These are phyloP conservation scores for Poeciliopsis prolifica DNA, from an alignment of 2,113 vertebrate species.

Conservation along the genomic window DNA sequence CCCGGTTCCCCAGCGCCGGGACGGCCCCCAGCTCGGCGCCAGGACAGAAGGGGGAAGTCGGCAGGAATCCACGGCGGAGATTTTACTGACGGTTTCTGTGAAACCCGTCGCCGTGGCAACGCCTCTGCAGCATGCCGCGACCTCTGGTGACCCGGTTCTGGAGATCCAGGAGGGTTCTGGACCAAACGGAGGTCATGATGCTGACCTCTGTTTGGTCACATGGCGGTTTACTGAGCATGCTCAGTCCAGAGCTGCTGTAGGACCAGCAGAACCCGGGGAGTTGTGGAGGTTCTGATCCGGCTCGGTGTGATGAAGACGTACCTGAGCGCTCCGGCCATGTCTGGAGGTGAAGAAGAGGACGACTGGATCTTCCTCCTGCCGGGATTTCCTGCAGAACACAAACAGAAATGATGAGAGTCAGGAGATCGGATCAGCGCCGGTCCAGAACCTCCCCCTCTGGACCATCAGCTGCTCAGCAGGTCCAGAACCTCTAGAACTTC, in stretches of 20 bases:
- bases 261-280: too few relatives aligned
- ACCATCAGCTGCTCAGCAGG: too few relatives aligned
- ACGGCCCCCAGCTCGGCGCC: background rate
- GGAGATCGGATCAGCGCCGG: conserved; percentile 14
- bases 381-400: conserved; percentile 49
- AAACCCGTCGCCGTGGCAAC: conserved; percentile 11
- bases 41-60: conserved; percentile 39
- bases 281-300: background rate
- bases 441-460: conserved; percentile 33
- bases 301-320: conserved; percentile 16
- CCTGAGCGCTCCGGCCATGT: conserved; percentile 78
- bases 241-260: too few relatives aligned
- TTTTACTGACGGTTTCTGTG: conserved; percentile 27
- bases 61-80: conserved; percentile 45
- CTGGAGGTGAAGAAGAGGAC: conserved; percentile 25
- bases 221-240: too few relatives aligned
- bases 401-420: conserved; percentile 7
- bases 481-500: too few relatives aligned
- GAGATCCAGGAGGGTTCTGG: too few relatives aligned
- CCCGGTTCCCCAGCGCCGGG: background rate
- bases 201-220: too few relatives aligned
- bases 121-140: too few relatives aligned
- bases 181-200: too few relatives aligned
- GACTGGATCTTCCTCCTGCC: conserved; percentile 5
- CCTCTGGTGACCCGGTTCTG: background rate